Conservation (phyloP, 2,797 vertebrate genomes). For the Aphelocoma californica region DNA sequence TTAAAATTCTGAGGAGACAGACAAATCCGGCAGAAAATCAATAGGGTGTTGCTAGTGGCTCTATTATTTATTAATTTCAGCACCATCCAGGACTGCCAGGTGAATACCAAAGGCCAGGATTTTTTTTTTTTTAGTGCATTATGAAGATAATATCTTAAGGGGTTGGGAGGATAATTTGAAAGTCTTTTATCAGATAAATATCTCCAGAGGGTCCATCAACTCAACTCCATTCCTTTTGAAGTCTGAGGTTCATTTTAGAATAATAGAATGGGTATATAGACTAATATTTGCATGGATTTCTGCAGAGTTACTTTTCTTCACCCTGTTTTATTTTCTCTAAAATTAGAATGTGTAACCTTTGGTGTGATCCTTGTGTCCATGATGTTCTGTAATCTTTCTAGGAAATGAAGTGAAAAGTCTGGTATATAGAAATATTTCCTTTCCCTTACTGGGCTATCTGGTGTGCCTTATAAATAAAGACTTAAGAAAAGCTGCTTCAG, state of each 20-base stretch:
- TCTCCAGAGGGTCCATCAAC: not conserved
- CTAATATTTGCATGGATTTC: not conserved
- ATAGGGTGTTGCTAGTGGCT: slow-evolving; percentile 41
- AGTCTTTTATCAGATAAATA: slow-evolving; percentile 1
- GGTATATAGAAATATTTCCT: not conserved
- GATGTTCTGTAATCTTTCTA: not conserved
- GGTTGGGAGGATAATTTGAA: not conserved
- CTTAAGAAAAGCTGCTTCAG: slow-evolving; percentile 58
- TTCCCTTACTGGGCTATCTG: not conserved
- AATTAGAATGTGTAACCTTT: not conserved
- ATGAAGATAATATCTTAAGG: not conserved
- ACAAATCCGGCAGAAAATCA: slow-evolving; percentile 58
- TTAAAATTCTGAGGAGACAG: slow-evolving; percentile 60
- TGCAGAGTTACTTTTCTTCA: not conserved
- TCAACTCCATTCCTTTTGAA: not conserved
- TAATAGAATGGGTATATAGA: not conserved
- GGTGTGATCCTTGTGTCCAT: not conserved
- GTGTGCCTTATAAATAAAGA: slow-evolving; percentile 60
- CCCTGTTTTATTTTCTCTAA: not conserved
- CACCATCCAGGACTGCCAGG: not conserved
- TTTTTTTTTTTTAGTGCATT: not conserved
- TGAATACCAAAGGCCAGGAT: not conserved
- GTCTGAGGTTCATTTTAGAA: not conserved
- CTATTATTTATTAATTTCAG: slow-evolving; percentile 64
- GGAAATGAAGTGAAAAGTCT: slow-evolving; percentile 40